Evolutionary conservation across 1,140 invertebrate genomes (phyloP), one percentile per base, ranked within the genome.

Genomic region (Danaus plexippus): DNA sequence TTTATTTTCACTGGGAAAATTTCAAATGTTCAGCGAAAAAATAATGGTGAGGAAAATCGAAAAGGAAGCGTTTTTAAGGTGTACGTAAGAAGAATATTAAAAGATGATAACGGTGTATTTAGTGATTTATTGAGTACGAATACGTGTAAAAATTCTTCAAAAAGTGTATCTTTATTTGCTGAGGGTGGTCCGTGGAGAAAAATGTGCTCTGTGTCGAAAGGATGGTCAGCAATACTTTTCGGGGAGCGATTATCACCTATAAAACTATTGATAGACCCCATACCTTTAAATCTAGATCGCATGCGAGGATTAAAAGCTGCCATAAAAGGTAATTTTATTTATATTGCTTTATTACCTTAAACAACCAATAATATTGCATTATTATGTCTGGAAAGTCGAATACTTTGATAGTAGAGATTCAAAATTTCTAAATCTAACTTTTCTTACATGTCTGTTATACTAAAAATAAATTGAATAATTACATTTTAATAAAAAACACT

Each of bases 1-100:
- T 85, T 75, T 62, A 81, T 87, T 75, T 84, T 87, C 63, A 83
- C 80, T 9, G 84, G 81, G 47, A 87, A 87, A 80, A 81, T 87
- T 68, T 80, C 75, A 11, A 79, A 69, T 63, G 73, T 74, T 54
- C 69, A 80, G 52, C 80, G 59, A 61, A 68, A 64, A 55, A 74
- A 72, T 54, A 63, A 68, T 15, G 67, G 61, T 46, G 59, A 52
- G 66, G 63, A 72, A 76, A 71, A 67, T 54, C 59, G 52, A 46
- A 73, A 67, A 54, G 65, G 58, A 43, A 73, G 66, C 57, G 67
- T 84, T 47, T 78, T 75, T 15, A 87, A 85, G 77, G 77, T 85
- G 67, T 82, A 77, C 45, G 63, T 85, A 52, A 71, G 81, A 53
- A 67, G 77, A 58, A 66, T 84, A 65, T 63, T 87, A 60, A 87